These are phyloP conservation scores for Neoaliturus tenellus DNA, from an alignment of 2,888 invertebrate species.

Conservation along the genomic window DNA sequence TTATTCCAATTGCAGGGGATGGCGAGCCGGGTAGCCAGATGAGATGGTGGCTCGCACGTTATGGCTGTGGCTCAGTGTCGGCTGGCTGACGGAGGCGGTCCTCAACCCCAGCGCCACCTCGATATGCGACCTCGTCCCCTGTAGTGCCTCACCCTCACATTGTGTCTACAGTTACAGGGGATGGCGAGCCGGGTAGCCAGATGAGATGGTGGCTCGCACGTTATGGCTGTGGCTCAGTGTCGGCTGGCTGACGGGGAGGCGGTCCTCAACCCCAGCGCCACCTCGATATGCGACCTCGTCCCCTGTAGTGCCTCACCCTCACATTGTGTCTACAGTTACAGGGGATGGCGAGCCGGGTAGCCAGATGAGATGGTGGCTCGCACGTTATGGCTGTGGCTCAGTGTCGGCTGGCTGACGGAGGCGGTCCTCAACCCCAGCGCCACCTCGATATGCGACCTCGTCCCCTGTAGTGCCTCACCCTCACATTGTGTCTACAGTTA, in stretches of 20 bases:
- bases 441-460: conserved; percentile 55
- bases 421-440: conserved; percentile 38
- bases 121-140: conserved; percentile 56
- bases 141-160: too few species aligned
- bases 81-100: conserved; percentile 52
- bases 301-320: too few species aligned
- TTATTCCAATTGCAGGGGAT: too few species aligned
- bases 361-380: conserved; percentile 51
- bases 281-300: conserved; percentile 55
- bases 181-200: too few species aligned
- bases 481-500: too few species aligned
- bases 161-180: too few species aligned
- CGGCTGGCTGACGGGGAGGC: conserved; percentile 52
- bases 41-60: conserved; percentile 45
- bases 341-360: too few species aligned
- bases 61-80: conserved; percentile 39
- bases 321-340: too few species aligned
- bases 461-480: conserved; percentile 54
- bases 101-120: conserved; percentile 39
- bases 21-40: conserved; percentile 38
- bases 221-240: conserved; percentile 41
- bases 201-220: conserved; percentile 46
- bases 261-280: conserved; percentile 27
- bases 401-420: conserved; percentile 49
- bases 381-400: conserved; percentile 35